These are phyloP conservation scores for Hiodon tergisus DNA, from an alignment of 2,113 vertebrate species.

Conservation along the genomic window DNA sequence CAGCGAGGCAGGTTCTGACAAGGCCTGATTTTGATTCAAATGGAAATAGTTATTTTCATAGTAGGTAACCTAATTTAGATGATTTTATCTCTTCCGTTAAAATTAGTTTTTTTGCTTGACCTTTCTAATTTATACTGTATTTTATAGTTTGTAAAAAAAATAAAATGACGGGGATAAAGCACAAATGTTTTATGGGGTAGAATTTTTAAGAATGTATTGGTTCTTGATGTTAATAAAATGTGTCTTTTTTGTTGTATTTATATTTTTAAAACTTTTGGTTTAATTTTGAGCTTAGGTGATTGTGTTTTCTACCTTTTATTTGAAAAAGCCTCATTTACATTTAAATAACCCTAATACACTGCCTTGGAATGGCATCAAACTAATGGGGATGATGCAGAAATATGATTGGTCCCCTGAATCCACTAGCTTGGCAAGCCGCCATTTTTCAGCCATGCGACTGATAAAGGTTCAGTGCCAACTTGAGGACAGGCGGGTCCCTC, in stretches of 20 bases:
- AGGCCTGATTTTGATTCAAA: neutral
- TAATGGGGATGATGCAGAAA: no score
- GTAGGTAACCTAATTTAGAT: no score
- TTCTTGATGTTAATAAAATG: conserved; percentile 19
- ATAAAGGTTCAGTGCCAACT: no score
- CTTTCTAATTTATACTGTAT: conserved; percentile 6
- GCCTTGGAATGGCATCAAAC: neutral
- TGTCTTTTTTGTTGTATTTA: conserved; percentile 11
- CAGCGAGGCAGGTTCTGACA: no score
- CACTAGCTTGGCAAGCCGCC: no score
- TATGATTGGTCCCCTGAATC: no score
- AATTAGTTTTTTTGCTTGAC: neutral
- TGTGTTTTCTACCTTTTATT: conserved; percentile 13
- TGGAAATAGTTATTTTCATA: neutral
- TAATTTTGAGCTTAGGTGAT: neutral
- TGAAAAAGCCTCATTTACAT: neutral
- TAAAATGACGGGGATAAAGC: conserved; percentile 11
- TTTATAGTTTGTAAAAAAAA: conserved; percentile 7
- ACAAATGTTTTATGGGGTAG: neutral
- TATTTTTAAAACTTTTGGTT: conserved; percentile 3
- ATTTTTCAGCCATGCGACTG: no score
- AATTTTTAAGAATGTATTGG: neutral
- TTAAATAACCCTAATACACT: neutral
- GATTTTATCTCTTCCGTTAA: neutral
- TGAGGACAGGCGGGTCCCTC: no score